A percentile compares a stretch with the other conserved stretches of the same genome.
phyloP scores from a whole-genome alignment of 2,888 invertebrate species.

The Perdita meconis region DNA sequence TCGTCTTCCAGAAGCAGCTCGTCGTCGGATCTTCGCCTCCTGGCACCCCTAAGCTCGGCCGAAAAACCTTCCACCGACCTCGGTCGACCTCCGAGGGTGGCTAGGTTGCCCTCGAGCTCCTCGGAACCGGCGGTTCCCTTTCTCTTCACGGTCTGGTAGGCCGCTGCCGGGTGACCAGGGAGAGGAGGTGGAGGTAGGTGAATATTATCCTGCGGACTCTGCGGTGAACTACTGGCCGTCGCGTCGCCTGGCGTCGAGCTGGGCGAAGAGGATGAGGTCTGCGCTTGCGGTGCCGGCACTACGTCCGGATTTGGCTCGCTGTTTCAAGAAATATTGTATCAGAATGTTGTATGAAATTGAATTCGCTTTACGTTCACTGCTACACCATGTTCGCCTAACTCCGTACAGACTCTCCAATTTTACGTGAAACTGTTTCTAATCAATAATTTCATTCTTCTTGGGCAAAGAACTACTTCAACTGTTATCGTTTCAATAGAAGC shows the following conservation, averaged over 20 bases:
- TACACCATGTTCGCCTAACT: too few species aligned
- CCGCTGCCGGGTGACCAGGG: constrained; percentile 91
- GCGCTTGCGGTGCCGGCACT: constrained; percentile 92
- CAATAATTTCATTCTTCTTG: too few species aligned
- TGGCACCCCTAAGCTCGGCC: constrained; percentile 90
- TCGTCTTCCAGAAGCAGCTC: constrained; percentile 83
- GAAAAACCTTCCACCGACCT: constrained; percentile 94
- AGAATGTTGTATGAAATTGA: not conserved
- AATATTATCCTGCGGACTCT: constrained; percentile 87
- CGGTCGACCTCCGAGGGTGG: constrained; percentile 93
- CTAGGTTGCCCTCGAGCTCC: constrained; percentile 91
- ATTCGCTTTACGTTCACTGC: not conserved
- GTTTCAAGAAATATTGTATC: constrained; percentile 40
- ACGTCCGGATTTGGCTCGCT: constrained; percentile 93
- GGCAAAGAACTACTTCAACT: too few species aligned
- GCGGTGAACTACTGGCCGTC: constrained; percentile 86
- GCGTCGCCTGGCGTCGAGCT: constrained; percentile 88
- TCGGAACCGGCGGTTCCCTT: constrained; percentile 88
- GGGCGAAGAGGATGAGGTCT: constrained; percentile 89
- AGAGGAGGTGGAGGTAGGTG: constrained; percentile 93
- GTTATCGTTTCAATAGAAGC: too few species aligned
- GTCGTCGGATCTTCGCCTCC: constrained; percentile 87
- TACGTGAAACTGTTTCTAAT: too few species aligned
- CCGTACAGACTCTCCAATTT: too few species aligned
- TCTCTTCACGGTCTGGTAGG: constrained; percentile 93